phyloP scores from a whole-genome alignment of 2,888 invertebrate species.

The Augiades crinisus region DNA sequence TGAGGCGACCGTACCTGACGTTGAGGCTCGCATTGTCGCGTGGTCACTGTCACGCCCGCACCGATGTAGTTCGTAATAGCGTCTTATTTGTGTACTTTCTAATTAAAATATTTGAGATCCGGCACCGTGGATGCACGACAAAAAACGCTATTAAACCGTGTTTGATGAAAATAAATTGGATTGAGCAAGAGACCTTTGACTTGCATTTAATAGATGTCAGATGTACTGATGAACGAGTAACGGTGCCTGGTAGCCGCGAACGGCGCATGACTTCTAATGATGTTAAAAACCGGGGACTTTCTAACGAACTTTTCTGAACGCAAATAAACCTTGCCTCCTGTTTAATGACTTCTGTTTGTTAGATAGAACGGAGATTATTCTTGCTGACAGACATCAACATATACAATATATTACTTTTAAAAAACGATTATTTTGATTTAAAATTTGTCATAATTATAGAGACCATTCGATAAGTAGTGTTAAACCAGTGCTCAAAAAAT shows the following conservation, averaged over 20 bases:
- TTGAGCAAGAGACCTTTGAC: conserved; percentile 41
- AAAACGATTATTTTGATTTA: too few species aligned
- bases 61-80: conserved; percentile 56
- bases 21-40: conserved; percentile 51
- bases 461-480: too few species aligned
- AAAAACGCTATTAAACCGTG: conserved; percentile 45
- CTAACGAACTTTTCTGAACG: conserved; percentile 20
- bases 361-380: conserved; percentile 13
- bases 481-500: too few species aligned
- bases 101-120: conserved; percentile 62
- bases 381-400: conserved; percentile 1
- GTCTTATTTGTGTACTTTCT: conserved; percentile 63
- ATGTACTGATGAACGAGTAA: conserved; percentile 32
- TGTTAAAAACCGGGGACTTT: conserved; percentile 23
- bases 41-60: conserved; percentile 65
- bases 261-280: conserved; percentile 25
- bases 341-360: conserved; percentile 15
- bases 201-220: conserved; percentile 36
- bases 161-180: conserved; percentile 58
- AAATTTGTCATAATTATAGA: too few species aligned
- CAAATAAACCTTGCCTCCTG: conserved; percentile 17
- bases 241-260: conserved; percentile 25
- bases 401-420: not conserved
- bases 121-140: conserved; percentile 40
- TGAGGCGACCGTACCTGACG: conserved; percentile 56